Base-by-base conservation (phyloP, 2,888 invertebrate species). In the Teleogryllus oceanicus region DNA sequence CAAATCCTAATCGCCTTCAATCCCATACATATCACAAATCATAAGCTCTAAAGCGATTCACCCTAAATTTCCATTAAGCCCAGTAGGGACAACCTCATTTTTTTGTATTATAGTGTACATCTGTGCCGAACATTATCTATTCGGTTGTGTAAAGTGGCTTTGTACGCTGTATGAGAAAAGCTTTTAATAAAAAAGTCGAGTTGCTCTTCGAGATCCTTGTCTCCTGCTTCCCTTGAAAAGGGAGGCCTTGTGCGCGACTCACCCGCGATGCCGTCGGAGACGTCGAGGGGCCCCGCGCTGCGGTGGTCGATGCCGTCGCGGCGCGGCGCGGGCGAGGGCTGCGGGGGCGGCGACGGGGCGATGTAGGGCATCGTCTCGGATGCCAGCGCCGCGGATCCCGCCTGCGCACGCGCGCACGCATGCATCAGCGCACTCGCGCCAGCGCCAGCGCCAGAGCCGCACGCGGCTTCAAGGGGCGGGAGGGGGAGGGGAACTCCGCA, bases 341-440 rank as follows among this genome's bases (percentile, higher is more conserved):
- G 76, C 18, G 79, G 85, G 50, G 87, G 84, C 94, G 94, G 86
- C 94, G 75, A 24, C 75, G 75, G 75, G 5, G 75, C 21, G 75
- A 24, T 20, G 24, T 75, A 24, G n/a, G 75, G 50, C 75, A 49
- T 76, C 78, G 18, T n/a, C 24, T 80, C 77, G n/a, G 49, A 49
- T 62, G 78, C 76, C 24, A n/a, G 10, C 62, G 16, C 16, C n/a
- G 24, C 21, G 21, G n/a, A n/a, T 11, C n/a, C 50, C 50, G 13
- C 50, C 75, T n/a, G 62, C 74, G 2, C 75, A 74, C n/a, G 62
- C 16, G 62, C 16, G 62, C 16, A 3, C 62, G n/a, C 16, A 13
- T 13, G 62, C 62, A 18, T 13, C 74, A 75, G 4, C 20, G 76
- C 4, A 37, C 76, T n/a, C 79, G 79, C 18, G 18, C 21, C 2